Evolutionary conservation across 2,113 vertebrate genomes (phyloP).

Genomic region (Dicentrarchus labrax): DNA sequence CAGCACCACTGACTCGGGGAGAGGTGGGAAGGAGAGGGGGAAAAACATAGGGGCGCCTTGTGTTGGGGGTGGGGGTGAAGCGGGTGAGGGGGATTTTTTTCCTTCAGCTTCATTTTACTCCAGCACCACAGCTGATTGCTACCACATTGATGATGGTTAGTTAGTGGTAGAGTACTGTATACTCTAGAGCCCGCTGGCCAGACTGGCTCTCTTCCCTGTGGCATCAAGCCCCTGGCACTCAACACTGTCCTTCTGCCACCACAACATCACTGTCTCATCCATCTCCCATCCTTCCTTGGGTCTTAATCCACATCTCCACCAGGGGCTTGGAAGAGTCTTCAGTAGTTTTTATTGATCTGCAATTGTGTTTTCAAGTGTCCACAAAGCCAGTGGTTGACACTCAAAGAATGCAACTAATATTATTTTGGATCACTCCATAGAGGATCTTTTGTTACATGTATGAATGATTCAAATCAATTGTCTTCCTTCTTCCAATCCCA

Average conservation of each 20-base stretch:
- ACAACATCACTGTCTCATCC: constrained; percentile 53
- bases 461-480: constrained; percentile 39
- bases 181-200: constrained; percentile 53
- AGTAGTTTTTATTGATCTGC: constrained; percentile 48
- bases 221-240: constrained; percentile 56
- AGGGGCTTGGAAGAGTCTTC: constrained; percentile 23
- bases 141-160: constrained; percentile 80
- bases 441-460: constrained; percentile 55
- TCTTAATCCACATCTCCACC: constrained; percentile 43
- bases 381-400: constrained; percentile 46
- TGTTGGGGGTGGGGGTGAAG: constrained; percentile 28
- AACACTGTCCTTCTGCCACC: constrained; percentile 37
- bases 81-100: constrained; percentile 55
- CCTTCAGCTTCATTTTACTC: constrained; percentile 62
- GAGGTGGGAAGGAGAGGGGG: constrained; percentile 43
- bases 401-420: constrained; percentile 51
- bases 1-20: constrained; percentile 54
- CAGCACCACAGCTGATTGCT: constrained; percentile 82
- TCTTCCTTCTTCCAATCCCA: constrained; percentile 47
- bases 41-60: constrained; percentile 67
- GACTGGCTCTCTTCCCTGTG: constrained; percentile 55
- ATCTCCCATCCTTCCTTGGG: constrained; percentile 32
- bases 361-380: constrained; percentile 49
- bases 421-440: constrained; percentile 50
- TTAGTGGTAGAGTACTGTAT: constrained; percentile 50